Evolutionary conservation across 2,797 vertebrate genomes (phyloP).

Genomic region (Oreonectes daqikongensis): DNA sequence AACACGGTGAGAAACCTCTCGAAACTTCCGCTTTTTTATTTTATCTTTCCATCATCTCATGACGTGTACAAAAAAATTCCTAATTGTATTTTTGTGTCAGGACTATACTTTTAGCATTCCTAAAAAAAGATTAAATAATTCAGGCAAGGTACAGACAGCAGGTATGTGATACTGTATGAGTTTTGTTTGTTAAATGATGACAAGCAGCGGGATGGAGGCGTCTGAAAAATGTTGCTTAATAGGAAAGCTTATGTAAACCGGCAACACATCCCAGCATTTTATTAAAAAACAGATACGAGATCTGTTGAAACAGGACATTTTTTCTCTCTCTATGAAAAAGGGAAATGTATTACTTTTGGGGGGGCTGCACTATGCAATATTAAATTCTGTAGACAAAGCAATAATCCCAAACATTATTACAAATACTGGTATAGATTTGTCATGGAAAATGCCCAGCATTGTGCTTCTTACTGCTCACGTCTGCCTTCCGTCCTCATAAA

Average conservation of each 20-base stretch:
- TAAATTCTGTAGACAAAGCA: slow-evolving; percentile 33
- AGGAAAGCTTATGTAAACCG: neutral
- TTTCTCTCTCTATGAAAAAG: neutral
- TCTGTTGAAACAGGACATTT: too few relatives aligned
- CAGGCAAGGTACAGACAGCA: neutral
- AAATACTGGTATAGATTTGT: neutral
- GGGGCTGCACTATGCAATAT: neutral
- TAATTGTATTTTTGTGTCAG: too few relatives aligned
- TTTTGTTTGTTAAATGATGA: neutral
- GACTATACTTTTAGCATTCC: neutral
- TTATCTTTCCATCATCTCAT: neutral
- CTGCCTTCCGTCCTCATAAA: slow-evolving; percentile 41
- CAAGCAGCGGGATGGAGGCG: neutral
- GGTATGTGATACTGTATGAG: neutral
- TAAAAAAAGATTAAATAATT: neutral
- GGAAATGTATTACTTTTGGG: neutral
- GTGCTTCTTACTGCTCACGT: slow-evolving; percentile 5
- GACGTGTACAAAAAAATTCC: too few relatives aligned
- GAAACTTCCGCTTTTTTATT: neutral
- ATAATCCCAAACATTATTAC: slow-evolving; percentile 19
- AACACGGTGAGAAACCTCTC: slow-evolving; percentile 26
- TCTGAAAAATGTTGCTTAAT: neutral
- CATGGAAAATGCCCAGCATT: neutral
- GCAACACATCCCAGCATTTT: neutral
- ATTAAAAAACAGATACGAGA: neutral